Conservation (phyloP, 2,888 invertebrate species). For the Orthosia cruda region DNA sequence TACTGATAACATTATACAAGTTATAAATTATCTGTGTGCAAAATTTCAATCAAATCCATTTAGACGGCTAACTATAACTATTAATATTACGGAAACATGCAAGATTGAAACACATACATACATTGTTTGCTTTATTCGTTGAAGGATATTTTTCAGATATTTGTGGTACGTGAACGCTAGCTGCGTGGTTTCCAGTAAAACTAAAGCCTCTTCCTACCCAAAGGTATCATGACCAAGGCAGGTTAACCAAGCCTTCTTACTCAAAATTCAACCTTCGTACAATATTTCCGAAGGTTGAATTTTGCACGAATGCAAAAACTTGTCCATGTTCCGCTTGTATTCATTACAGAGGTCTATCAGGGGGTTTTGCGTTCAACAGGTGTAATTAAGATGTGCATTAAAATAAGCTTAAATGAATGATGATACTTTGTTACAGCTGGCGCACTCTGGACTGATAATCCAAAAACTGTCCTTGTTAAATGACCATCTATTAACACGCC, state of each 20-base stretch:
- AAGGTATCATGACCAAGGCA: background rate
- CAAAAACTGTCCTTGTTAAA: background rate
- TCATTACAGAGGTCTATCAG: constrained; percentile 12
- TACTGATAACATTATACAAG: too few species aligned
- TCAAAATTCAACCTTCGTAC: background rate
- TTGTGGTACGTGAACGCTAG: background rate
- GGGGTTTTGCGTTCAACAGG: constrained; percentile 35
- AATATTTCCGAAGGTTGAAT: background rate
- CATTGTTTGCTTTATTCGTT: too few species aligned
- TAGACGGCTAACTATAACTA: too few species aligned
- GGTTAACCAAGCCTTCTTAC: background rate
- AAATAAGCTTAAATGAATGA: constrained; percentile 6
- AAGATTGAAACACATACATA: too few species aligned
- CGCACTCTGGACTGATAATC: accelerated
- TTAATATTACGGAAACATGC: too few species aligned
- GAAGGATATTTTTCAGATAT: background rate
- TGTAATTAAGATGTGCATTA: constrained; percentile 38
- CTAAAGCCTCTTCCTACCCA: background rate
- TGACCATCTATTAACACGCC: background rate
- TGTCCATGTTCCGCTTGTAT: background rate
- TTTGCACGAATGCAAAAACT: background rate
- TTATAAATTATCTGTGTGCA: too few species aligned
- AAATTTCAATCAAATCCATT: too few species aligned
- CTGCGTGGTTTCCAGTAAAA: constrained; percentile 10
- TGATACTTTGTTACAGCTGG: constrained; percentile 9